Conservation (phyloP, 2,113 vertebrate genomes). For the Rattus rattus region DNA sequence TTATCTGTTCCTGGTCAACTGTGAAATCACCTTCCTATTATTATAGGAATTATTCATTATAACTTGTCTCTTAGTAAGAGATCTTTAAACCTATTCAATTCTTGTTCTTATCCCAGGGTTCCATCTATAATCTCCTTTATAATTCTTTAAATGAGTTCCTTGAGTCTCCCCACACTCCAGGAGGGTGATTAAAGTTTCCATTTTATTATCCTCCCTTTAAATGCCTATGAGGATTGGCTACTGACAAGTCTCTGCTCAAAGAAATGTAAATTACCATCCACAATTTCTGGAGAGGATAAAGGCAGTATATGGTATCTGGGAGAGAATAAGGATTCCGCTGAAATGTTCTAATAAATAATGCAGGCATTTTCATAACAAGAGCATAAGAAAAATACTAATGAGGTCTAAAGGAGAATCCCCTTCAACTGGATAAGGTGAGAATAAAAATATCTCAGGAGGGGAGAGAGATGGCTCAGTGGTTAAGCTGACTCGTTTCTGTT, state of each 20-base stretch:
- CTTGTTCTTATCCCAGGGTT: not conserved
- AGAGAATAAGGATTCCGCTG: not conserved
- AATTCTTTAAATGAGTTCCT: not conserved
- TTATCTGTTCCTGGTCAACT: not conserved
- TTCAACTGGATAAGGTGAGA: not conserved
- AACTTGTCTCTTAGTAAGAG: not conserved
- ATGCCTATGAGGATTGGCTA: not conserved
- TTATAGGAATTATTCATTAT: not conserved
- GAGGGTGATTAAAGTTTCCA: not conserved
- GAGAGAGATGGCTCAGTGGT: not conserved
- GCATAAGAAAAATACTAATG: not conserved
- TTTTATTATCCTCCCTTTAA: not conserved
- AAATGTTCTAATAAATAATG: not conserved
- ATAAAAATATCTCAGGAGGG: not conserved
- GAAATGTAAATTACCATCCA: not conserved
- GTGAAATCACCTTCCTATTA: not conserved
- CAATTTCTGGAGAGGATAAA: not conserved
- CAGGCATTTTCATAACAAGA: not conserved
- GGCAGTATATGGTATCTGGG: not conserved
- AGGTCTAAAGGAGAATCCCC: not conserved
- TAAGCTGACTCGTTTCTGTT: not conserved
- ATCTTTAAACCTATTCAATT: not conserved
- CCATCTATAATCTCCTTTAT: not conserved
- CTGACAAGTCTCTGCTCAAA: not conserved
- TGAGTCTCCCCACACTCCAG: not conserved